A percentile compares a stretch with the other conserved stretches of the same genome.
Evolutionary conservation across 1,140 invertebrate species (phyloP).

Genomic region (Eriosoma lanigerum): DNA sequence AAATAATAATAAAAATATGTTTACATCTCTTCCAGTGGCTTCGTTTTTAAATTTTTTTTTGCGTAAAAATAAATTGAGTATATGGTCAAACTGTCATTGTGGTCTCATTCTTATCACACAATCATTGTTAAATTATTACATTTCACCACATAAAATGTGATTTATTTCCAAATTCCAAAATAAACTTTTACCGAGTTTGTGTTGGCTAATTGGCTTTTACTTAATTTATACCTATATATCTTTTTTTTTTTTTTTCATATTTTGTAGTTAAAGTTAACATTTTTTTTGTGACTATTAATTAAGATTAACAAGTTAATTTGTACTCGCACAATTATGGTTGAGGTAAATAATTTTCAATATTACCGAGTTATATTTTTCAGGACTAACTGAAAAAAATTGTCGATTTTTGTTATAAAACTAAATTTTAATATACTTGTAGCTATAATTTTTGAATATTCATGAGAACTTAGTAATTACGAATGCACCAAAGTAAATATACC

Average conservation of each 20-base stretch:
- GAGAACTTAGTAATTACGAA: too few relatives aligned
- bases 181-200: background rate
- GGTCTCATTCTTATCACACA: background rate
- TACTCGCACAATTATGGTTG: background rate
- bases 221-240: too few relatives aligned
- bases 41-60: background rate
- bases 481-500: too few relatives aligned
- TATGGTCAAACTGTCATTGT: background rate
- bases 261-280: background rate
- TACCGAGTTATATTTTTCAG: too few relatives aligned
- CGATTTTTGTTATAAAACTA: too few relatives aligned
- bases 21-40: background rate
- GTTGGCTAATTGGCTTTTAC: too few relatives aligned
- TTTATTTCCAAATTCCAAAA: background rate
- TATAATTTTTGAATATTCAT: too few relatives aligned
- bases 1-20: background rate
- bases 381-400: too few relatives aligned
- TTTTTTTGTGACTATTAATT: background rate
- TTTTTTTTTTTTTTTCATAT: background rate
- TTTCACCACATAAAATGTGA: background rate
- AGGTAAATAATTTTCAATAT: constrained; percentile 18
- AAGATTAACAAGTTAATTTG: too few relatives aligned
- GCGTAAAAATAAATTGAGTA: background rate
- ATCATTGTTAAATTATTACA: background rate
- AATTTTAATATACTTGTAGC: too few relatives aligned